These are phyloP conservation scores for Mythimna ferrago DNA, from an alignment of 2,888 invertebrate genomes.

Conservation along the genomic window DNA sequence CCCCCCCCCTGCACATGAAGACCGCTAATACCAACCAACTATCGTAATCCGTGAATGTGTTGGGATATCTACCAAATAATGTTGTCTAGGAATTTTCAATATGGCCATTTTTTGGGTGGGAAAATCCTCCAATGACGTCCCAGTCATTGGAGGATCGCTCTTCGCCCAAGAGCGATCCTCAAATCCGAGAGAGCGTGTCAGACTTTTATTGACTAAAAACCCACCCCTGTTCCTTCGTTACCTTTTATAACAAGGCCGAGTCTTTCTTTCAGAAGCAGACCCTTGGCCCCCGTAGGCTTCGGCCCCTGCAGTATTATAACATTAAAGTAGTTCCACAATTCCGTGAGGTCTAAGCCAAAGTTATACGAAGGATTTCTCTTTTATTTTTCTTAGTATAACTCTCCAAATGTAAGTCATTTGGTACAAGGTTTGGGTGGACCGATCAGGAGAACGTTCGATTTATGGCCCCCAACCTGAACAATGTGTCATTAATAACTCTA, in stretches of 20 bases:
- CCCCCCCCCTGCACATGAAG: slow-evolving; percentile 10
- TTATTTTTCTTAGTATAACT: slow-evolving; percentile 12
- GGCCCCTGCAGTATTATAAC: too few relatives aligned
- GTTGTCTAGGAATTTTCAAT: slow-evolving; percentile 20
- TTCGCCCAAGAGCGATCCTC: too few relatives aligned
- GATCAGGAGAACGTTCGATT: slow-evolving; percentile 26
- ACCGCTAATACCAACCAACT: slow-evolving; percentile 63
- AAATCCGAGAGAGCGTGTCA: too few relatives aligned
- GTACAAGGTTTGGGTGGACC: slow-evolving; percentile 30
- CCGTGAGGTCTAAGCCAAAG: not conserved
- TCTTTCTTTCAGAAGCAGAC: too few relatives aligned
- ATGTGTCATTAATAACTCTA: slow-evolving; percentile 33
- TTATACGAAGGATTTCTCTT: not conserved
- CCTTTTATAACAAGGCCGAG: too few relatives aligned
- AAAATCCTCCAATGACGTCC: too few relatives aligned
- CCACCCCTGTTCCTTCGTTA: too few relatives aligned
- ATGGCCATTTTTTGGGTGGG: not conserved
- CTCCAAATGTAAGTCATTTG: slow-evolving; percentile 28
- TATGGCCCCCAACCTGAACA: slow-evolving; percentile 37
- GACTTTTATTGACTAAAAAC: too few relatives aligned
- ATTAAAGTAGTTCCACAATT: not conserved
- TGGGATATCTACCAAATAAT: slow-evolving; percentile 40
- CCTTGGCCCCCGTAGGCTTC: too few relatives aligned
- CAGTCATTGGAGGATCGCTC: too few relatives aligned
- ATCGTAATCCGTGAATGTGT: slow-evolving; percentile 49